Evolutionary conservation across 2,888 invertebrate genomes (phyloP), one percentile per base, ranked within the genome.

Genomic region (Chrysolina americana): DNA sequence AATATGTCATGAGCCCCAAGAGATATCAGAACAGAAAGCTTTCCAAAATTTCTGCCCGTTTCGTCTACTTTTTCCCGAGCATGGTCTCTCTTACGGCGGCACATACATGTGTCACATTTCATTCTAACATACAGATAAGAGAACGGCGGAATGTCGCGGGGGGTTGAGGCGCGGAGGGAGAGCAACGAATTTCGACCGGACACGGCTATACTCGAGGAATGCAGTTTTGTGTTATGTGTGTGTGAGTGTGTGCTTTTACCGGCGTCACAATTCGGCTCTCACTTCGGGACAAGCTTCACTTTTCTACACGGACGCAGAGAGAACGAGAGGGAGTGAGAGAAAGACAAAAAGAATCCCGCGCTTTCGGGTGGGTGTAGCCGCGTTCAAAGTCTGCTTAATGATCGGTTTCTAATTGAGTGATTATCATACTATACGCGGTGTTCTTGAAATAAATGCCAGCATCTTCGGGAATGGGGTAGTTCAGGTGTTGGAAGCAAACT

Each of bases 131-230:
- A 19, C 41, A 47, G n/a, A n/a, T n/a, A n/a, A n/a, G n/a, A 19
- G 47, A 69, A 48, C 69, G 56, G 36, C 15, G 62, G 50, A 47
- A 73, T 59, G 59, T 59, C 17, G 47, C 47, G 62, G 65, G 70
- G 75, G 73, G 64, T 53, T 15, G 73, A 65, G 70, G 70, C 65
- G 72, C 53, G 41, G 50, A 68, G 62, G 70, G 70, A 59, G 72
- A 59, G 70, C 68, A 75, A 78, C 78, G 78, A 76, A 78, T 78
- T 76, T 77, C 77, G 73, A 65, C 73, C 77, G 72, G 68, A 70
- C 72, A 68, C 68, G 63, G 53, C 13, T 41, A 71, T 68, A 48
- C 69, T 71, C 68, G 68, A 70, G 75, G 74, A 77, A 77, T 77
- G 77, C 70, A 73, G 73, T 77, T 77, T 71, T 41, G 59, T 71